Conservation (phyloP, 2,113 vertebrate genomes). For the Brachypodius melanocephalos region DNA sequence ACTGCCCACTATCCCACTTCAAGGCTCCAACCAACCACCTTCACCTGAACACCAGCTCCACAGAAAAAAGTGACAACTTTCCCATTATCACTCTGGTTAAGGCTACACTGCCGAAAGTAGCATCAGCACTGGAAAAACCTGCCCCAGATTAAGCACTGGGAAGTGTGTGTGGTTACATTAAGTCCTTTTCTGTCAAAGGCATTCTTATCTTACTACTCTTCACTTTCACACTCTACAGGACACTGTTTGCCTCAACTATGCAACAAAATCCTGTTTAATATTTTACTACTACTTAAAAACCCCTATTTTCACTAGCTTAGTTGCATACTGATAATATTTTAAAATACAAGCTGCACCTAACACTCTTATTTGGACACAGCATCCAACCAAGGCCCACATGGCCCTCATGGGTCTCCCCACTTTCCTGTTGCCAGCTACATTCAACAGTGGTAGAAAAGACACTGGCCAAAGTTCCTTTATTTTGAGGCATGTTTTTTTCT, state of each 20-base stretch:
- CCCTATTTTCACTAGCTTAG: background rate
- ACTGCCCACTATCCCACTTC: rapidly evolving
- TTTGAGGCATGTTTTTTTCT: background rate
- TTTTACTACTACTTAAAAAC: background rate
- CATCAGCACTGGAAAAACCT: background rate
- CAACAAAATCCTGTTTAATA: background rate
- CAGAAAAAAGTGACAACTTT: background rate
- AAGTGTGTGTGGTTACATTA: background rate
- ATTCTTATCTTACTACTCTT: background rate
- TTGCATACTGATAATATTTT: background rate
- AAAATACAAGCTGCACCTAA: background rate
- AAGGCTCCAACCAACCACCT: background rate
- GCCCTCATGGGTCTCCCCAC: background rate
- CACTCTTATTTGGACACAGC: background rate
- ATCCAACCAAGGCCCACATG: rapidly evolving
- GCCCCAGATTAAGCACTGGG: background rate
- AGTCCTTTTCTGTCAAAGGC: background rate
- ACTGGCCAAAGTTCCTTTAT: background rate
- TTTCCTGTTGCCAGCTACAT: rapidly evolving
- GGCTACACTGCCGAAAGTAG: background rate
- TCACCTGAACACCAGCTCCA: background rate
- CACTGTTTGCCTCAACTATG: background rate
- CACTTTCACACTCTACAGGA: background rate
- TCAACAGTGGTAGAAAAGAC: background rate
- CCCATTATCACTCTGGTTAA: background rate